Conservation (phyloP, 2,113 vertebrate genomes). For the Raja brachyura region DNA sequence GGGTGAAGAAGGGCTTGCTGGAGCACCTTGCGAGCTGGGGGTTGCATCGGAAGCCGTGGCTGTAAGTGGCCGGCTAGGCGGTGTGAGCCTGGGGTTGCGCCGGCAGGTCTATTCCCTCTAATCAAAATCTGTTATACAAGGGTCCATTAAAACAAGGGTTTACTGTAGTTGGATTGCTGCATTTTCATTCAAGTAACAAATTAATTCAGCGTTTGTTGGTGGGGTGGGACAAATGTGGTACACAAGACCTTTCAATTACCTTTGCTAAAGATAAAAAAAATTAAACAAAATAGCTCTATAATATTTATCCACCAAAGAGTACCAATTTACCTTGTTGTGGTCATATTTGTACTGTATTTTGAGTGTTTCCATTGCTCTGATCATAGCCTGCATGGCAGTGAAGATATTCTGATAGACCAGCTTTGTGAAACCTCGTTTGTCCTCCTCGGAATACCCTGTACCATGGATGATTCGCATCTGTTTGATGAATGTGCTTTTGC, state of each 20-base stretch:
- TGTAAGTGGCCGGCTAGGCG: too few relatives aligned
- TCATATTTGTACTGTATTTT: slow-evolving; percentile 86
- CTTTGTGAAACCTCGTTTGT: slow-evolving; percentile 82
- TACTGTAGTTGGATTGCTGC: too few relatives aligned
- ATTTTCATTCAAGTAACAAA: background rate
- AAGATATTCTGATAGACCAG: slow-evolving; percentile 96
- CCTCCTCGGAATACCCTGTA: slow-evolving; percentile 90
- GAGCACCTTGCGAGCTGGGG: too few relatives aligned
- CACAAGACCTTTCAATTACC: background rate
- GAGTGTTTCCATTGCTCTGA: slow-evolving; percentile 83
- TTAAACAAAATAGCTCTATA: background rate
- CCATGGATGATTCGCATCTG: slow-evolving; percentile 97
- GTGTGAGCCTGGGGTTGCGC: too few relatives aligned
- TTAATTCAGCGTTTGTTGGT: background rate
- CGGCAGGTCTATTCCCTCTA: too few relatives aligned
- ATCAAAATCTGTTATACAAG: too few relatives aligned
- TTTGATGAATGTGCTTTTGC: slow-evolving; percentile 78
- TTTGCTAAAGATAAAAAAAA: background rate
- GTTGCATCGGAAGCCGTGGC: too few relatives aligned
- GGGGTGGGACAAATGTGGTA: background rate
- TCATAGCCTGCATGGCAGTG: slow-evolving; percentile 92
- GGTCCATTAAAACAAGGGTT: too few relatives aligned
- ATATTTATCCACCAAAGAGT: background rate
- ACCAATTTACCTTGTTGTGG: slow-evolving; percentile 72
- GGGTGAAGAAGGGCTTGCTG: too few relatives aligned